Percentiles rank a stretch among this genome's conserved stretches.
These are phyloP conservation scores for Etheostoma cragini DNA, from an alignment of 2,113 vertebrate genomes.

Conservation along the genomic window DNA sequence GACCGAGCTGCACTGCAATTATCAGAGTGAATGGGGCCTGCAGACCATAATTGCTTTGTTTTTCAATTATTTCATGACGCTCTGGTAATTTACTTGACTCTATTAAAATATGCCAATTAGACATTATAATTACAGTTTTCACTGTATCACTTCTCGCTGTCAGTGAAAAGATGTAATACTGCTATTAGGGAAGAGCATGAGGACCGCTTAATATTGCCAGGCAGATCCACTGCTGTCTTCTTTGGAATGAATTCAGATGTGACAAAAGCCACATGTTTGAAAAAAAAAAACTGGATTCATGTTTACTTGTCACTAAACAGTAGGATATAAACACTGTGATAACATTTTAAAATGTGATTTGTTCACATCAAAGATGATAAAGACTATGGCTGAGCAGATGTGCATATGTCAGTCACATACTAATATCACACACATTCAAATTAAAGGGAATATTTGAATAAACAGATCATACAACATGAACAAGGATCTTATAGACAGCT, in stretches of 20 bases:
- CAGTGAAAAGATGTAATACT: slow-evolving; percentile 79
- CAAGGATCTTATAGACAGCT: too few species aligned
- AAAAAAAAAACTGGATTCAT: not conserved
- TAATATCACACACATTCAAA: too few species aligned
- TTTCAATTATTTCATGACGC: slow-evolving; percentile 85
- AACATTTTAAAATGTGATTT: not conserved
- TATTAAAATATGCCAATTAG: slow-evolving; percentile 86
- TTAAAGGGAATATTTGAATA: too few species aligned
- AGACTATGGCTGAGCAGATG: not conserved
- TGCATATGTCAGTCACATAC: too few species aligned
- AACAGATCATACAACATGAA: too few species aligned
- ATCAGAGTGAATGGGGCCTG: slow-evolving; percentile 79
- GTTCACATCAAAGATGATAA: not conserved
- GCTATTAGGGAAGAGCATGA: slow-evolving; percentile 69
- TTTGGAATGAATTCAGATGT: slow-evolving; percentile 11
- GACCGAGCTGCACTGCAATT: slow-evolving; percentile 79
- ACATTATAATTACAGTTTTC: slow-evolving; percentile 87
- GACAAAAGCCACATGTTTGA: not conserved
- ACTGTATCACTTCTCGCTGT: slow-evolving; percentile 80
- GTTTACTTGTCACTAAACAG: slow-evolving; percentile 2
- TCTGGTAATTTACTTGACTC: slow-evolving; percentile 86
- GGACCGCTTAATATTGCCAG: slow-evolving; percentile 61
- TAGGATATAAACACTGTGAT: not conserved
- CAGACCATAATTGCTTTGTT: slow-evolving; percentile 85
- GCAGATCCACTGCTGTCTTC: slow-evolving; percentile 56